These are phyloP conservation scores for Drymonia ruficornis DNA, from an alignment of 2,888 invertebrate species.

Conservation along the genomic window DNA sequence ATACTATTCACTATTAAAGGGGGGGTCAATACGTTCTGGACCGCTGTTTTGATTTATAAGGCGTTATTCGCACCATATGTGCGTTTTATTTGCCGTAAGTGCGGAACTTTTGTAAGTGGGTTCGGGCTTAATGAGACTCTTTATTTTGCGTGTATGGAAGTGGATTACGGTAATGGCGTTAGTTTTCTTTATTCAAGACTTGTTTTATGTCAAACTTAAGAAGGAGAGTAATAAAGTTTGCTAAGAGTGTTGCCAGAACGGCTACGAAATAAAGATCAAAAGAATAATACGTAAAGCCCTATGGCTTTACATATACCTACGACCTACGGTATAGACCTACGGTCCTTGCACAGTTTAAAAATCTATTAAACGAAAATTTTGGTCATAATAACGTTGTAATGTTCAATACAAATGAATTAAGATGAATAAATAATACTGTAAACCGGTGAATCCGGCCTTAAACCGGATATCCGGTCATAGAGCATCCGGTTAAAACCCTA, in stretches of 20 bases:
- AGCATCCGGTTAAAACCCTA: conserved; percentile 26
- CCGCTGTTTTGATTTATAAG: conserved; percentile 39
- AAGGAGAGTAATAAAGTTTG: no score
- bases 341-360: no score
- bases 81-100: conserved; percentile 39
- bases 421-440: conserved; percentile 3
- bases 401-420: no score
- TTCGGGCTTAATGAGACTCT: conserved; percentile 49
- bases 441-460: conserved; percentile 22
- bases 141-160: conserved; percentile 28
- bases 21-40: conserved; percentile 32
- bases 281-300: no score
- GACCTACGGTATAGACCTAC: no score
- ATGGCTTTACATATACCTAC: no score
- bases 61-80: conserved; percentile 37
- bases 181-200: conserved; percentile 1
- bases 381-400: no score
- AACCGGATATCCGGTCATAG: conserved; percentile 25
- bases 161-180: conserved; percentile 23
- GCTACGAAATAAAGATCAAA: no score
- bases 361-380: no score
- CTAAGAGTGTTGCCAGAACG: no score
- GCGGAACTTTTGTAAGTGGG: conserved; percentile 36
- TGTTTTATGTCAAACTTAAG: no score
- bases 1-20: conserved; percentile 17